Evolutionary conservation across 2,888 invertebrate species (phyloP).

Genomic region (Carcina quercana): DNA sequence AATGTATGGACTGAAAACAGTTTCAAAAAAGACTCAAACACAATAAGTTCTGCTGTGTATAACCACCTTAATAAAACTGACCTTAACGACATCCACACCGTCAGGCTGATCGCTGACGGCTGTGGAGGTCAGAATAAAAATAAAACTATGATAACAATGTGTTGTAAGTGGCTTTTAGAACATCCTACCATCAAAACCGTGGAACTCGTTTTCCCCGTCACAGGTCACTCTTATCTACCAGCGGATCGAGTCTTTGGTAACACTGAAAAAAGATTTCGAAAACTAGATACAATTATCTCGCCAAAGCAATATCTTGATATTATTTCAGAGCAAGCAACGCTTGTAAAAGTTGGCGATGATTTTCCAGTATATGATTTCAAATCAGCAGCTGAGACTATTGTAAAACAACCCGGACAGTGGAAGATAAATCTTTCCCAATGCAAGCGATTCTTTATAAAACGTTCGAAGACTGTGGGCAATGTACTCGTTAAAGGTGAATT

Average conservation of each 20-base stretch:
- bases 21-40: slow-evolving; percentile 25
- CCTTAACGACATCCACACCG: slow-evolving; percentile 9
- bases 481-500: no score
- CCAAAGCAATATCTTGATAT: no score
- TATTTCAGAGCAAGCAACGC: no score
- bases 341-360: no score
- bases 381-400: no score
- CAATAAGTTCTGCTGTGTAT: slow-evolving; percentile 27
- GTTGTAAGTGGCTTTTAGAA: slow-evolving; percentile 15
- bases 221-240: slow-evolving; percentile 26
- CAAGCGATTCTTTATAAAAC: no score
- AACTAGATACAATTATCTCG: no score
- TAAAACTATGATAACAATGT: slow-evolving; percentile 15
- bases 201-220: slow-evolving; percentile 23
- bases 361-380: no score
- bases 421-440: no score
- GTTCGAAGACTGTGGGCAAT: no score
- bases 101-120: slow-evolving; percentile 25
- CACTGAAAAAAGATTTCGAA: no score
- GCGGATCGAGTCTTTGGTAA: slow-evolving; percentile 24
- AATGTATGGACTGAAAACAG: slow-evolving; percentile 29
- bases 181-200: slow-evolving; percentile 12
- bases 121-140: slow-evolving; percentile 32
- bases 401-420: no score
- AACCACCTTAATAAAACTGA: background rate